phyloP scores from a whole-genome alignment of 2,113 vertebrate species.

The Astur gentilis region DNA sequence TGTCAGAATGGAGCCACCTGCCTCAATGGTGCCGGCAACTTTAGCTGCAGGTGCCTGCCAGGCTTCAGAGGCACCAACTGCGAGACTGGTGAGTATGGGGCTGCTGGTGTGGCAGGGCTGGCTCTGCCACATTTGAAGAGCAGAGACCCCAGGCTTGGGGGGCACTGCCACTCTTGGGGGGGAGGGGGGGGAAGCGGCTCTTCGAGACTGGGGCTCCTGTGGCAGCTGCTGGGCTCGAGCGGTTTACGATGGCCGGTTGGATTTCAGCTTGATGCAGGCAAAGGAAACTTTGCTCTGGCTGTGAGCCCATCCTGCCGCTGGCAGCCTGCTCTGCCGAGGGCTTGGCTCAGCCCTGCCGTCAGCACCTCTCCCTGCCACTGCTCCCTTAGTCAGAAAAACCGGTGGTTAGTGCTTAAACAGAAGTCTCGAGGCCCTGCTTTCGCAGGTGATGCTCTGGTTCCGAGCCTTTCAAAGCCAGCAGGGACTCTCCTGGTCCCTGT shows the following conservation, averaged over 20 bases:
- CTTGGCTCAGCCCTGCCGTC: not conserved
- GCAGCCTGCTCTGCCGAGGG: not conserved
- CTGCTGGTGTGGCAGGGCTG: fast-evolving
- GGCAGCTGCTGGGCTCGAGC: not conserved
- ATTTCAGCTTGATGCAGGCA: not conserved
- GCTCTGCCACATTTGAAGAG: not conserved
- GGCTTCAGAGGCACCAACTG: constrained; percentile 72
- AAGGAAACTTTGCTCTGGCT: not conserved
- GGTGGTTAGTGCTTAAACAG: not conserved
- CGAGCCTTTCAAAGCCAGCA: not conserved
- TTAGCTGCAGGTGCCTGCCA: constrained; percentile 66
- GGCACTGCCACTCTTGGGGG: not conserved
- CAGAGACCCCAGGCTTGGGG: not conserved
- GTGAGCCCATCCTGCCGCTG: not conserved
- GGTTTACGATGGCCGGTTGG: not conserved
- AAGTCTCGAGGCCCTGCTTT: not conserved
- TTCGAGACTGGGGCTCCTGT: not conserved
- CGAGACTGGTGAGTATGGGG: constrained; percentile 59
- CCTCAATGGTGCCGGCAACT: constrained; percentile 54
- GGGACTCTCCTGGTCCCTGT: not conserved
- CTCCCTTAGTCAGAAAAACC: not conserved
- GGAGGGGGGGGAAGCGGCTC: not conserved
- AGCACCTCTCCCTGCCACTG: not conserved
- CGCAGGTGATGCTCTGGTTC: not conserved
- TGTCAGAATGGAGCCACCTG: constrained; percentile 77